Evolutionary conservation across 1,140 invertebrate genomes (phyloP).

Genomic region (Drosophila melanica): DNA sequence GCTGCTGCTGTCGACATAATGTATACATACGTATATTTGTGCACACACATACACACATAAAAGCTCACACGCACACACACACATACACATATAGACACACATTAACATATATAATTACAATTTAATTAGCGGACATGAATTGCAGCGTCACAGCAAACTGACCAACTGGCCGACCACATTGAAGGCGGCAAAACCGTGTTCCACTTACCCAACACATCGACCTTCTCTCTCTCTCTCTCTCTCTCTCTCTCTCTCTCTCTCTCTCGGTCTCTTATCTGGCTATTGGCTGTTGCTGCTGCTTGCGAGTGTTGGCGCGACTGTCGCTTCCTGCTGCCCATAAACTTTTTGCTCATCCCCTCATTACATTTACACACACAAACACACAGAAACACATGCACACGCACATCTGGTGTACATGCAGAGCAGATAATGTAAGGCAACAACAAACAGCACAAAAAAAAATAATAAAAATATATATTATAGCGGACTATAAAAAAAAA

Average conservation of each 20-base stretch:
- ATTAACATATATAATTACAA: constrained; percentile 82
- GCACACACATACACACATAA: neutral
- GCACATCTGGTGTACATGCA: constrained; percentile 37
- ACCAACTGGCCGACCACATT: constrained; percentile 41
- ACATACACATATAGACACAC: constrained; percentile 52
- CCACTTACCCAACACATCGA: neutral
- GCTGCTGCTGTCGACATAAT: constrained; percentile 26
- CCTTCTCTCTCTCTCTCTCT: neutral
- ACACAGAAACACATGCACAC: constrained; percentile 8
- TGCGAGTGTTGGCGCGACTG: constrained; percentile 65
- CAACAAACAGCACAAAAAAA: constrained; percentile 38
- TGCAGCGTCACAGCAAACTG: constrained; percentile 60
- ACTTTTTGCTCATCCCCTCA: constrained; percentile 66
- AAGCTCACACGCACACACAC: constrained; percentile 6
- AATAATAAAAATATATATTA: constrained; percentile 26
- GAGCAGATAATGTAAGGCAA: constrained; percentile 48
- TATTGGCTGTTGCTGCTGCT: constrained; percentile 31
- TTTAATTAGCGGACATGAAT: constrained; percentile 79
- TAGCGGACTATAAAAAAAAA: constrained; percentile 23
- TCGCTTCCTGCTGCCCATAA: constrained; percentile 70
- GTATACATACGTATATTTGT: constrained; percentile 17
- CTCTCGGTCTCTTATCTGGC: neutral
- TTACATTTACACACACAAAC: constrained; percentile 44
- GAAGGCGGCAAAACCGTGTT: constrained; percentile 2
- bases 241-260: neutral